Conservation (phyloP, 92 coral and sea anemone species). For the Heliopora coerulea region DNA sequence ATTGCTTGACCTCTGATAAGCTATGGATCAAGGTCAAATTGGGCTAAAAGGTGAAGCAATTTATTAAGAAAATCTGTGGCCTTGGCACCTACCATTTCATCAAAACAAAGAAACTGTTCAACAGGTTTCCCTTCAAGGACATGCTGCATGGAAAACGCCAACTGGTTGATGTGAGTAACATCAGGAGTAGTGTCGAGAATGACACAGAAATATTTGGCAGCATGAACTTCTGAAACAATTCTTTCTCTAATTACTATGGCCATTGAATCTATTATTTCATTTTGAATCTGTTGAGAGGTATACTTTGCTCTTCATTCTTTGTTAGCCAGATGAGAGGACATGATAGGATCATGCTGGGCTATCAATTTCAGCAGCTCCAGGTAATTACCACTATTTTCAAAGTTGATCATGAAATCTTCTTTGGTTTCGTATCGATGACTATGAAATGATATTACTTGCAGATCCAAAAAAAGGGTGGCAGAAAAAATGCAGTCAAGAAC, state of each 20-base stretch:
- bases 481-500: too few species aligned
- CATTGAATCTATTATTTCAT: background rate
- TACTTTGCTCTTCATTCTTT: background rate
- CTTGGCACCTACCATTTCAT: constrained; percentile 8
- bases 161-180: constrained; percentile 13
- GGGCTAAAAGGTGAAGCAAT: background rate
- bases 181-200: too few species aligned
- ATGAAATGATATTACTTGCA: background rate
- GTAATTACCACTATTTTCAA: constrained; percentile 2
- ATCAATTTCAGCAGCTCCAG: background rate
- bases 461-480: too few species aligned
- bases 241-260: background rate
- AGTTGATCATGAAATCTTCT: background rate
- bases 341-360: background rate
- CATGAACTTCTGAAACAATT: too few species aligned
- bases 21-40: background rate
- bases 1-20: background rate
- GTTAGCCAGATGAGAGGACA: too few species aligned
- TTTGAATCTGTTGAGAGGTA: background rate
- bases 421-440: background rate
- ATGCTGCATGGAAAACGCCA: constrained; percentile 7
- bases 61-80: constrained; percentile 10
- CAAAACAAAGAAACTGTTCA: too few species aligned
- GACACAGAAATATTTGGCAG: too few species aligned
- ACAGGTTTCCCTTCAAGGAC: constrained; percentile 6